Conservation (phyloP, 2,888 invertebrate species). For the Cephonodes hylas region DNA sequence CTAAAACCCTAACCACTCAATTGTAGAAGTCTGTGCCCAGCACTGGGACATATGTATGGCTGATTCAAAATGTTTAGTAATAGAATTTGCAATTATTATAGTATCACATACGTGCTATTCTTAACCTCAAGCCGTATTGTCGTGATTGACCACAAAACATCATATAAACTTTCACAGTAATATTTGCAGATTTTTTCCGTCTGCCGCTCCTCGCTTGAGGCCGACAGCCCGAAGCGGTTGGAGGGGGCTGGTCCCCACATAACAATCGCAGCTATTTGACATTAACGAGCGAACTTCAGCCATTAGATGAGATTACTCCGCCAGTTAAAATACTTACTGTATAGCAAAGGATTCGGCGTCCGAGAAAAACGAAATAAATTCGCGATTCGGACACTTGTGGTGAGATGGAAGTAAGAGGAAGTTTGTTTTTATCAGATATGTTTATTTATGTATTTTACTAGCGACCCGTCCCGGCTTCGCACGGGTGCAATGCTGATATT, state of each 20-base stretch:
- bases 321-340: constrained; percentile 46
- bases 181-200: constrained; percentile 16
- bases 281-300: constrained; percentile 62
- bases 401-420: neutral
- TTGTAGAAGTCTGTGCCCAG: too few species aligned
- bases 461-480: too few species aligned
- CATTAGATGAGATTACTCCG: constrained; percentile 61
- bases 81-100: too few species aligned
- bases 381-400: neutral
- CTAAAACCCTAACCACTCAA: too few species aligned
- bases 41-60: too few species aligned
- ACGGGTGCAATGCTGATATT: too few species aligned
- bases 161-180: neutral
- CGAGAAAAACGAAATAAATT: constrained; percentile 11
- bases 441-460: too few species aligned
- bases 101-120: too few species aligned
- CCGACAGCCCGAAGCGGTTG: constrained; percentile 23
- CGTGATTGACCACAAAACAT: too few species aligned
- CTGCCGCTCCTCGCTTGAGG: constrained; percentile 18
- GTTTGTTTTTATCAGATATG: too few species aligned
- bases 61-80: too few species aligned
- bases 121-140: too few species aligned
- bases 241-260: constrained; percentile 41
- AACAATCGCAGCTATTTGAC: constrained; percentile 63
- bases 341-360: constrained; percentile 12